Evolutionary conservation across 2,888 invertebrate genomes (phyloP), one percentile per base, ranked within the genome.

Genomic region (Colletes collaris): DNA sequence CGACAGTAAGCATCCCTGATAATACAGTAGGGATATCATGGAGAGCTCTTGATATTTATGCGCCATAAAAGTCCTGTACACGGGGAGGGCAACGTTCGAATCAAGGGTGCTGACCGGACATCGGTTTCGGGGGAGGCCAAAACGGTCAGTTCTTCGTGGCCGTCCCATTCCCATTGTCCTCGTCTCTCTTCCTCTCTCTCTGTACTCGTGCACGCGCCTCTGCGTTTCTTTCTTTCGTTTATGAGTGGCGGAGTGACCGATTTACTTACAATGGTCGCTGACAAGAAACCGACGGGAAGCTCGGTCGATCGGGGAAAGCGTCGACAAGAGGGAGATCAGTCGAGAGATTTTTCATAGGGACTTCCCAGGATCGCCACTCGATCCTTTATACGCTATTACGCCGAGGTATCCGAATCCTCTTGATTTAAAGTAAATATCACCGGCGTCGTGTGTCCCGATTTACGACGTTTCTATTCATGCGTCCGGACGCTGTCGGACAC

Each of bases 11-110:
- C 88, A 90, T 90, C 90, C 88, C 90, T 88, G 91, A 91, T 92
- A 92, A 92, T 92, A 90, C 90, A 90, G 89, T 89, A 89, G 89
- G 89, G 89, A 89, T 91, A 91, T 91, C 91, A 88, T 86, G 89
- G 88, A 89, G 90, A 90, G 91, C 91, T 91, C 91, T 90, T 88
- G 91, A 93, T 92, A 92, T 93, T 92, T 93, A 93, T 93, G 92
- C 90, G 90, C 91, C 89, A 92, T 92, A 92, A 93, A 93, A 92
- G 92, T 91, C 90, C 84, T 87, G 89, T 88, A 86, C 87, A 86
- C 86, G 83, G 87, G 86, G 79, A 87, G 90, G 88, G 88, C 88
- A 89, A 87, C 75, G 88, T 68, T 83, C 85, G 89, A 90, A 91
- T 89, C 91, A 91, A 92, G 90, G 91, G 91, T 91, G 91, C 89